These are phyloP conservation scores for Lagocephalus sceleratus DNA, from an alignment of 2,797 vertebrate species.

Conservation along the genomic window DNA sequence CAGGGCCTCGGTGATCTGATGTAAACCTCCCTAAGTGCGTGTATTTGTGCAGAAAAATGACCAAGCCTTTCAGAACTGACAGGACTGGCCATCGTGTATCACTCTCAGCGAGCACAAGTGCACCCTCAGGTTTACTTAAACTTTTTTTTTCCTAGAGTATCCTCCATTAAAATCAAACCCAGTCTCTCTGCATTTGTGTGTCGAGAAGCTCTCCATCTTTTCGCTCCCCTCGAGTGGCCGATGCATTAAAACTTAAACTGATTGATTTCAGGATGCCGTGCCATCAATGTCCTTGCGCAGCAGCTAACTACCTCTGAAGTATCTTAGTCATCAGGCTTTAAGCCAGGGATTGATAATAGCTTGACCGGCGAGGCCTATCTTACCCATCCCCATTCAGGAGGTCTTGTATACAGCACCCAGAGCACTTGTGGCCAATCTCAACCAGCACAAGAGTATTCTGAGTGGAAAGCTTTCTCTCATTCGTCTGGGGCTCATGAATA, in stretches of 20 bases:
- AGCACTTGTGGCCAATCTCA: conserved; percentile 79
- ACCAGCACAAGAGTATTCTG: conserved; percentile 77
- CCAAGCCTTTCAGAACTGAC: conserved; percentile 64
- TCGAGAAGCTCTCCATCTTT: conserved; percentile 66
- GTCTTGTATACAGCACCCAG: conserved; percentile 77
- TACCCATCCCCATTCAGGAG: conserved; percentile 80
- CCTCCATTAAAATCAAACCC: conserved; percentile 69
- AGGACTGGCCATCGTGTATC: conserved; percentile 52
- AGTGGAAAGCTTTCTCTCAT: conserved; percentile 78
- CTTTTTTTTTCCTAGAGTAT: conserved; percentile 66
- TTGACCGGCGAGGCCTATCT: conserved; percentile 79
- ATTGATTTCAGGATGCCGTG: conserved; percentile 79
- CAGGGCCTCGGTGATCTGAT: conserved; percentile 48
- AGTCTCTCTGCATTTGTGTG: conserved; percentile 60
- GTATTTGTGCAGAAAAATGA: conserved; percentile 61
- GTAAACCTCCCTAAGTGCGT: conserved; percentile 61
- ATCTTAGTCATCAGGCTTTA: conserved; percentile 78
- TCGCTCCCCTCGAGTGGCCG: conserved; percentile 72
- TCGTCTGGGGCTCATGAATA: conserved; percentile 77
- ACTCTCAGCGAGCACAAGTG: conserved; percentile 65
- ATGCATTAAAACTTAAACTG: conserved; percentile 85
- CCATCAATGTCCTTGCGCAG: conserved; percentile 74
- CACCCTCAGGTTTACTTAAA: conserved; percentile 81
- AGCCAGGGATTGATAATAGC: conserved; percentile 81
- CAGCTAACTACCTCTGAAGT: conserved; percentile 79